Base-by-base conservation (phyloP, 2,888 invertebrate species). In the Melieria crassipennis region DNA sequence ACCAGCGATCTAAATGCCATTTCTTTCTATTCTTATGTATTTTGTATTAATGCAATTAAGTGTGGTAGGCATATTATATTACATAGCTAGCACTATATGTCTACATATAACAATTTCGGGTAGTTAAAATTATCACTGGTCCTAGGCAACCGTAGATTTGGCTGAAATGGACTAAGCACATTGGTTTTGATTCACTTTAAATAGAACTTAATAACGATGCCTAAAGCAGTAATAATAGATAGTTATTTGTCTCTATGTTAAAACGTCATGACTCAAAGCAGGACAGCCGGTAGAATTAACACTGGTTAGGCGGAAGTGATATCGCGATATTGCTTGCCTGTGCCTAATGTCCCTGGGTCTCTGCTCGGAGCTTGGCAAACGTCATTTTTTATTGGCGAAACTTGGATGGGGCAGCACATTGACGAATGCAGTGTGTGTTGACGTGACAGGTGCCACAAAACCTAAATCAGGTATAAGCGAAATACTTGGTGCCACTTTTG, bases 381-480 rank as follows among this genome's bases (percentile, higher is more conserved):
- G 86, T 86, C 86, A 86, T 86, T 86, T 86, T 77, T 85, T 86
- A 74, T 80, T 79, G 72, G 79, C 79, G 61, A 84, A 83, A 77
- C 81, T 83, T 73, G 82, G 81, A 73, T 83, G 84, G 58, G 86
- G 84, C 76, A 86, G 77, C 60, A 82, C 78, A 67, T 82, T 84
- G 72, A 86, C 84, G 62, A 85, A 84, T 10, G 85, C 81, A 46
- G 85, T 83, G 76, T 85, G 85, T 7, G 82, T 79, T 56, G 89
- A 88, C 73, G 82, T 61, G 0, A 81, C 81, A 4, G 89, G 88
- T 48, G 88, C 87, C 72, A 88, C 85, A 81, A 89, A 90, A 76
- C 89, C 88, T 77, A 89, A 83, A 78, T 90, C 89, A 5, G 90
- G 90, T 78, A 90, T 84, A 55, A 88, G 80, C 0, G 89, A 87